phyloP scores from a whole-genome alignment of 1,140 invertebrate genomes.

The Scaptomyza montana region DNA sequence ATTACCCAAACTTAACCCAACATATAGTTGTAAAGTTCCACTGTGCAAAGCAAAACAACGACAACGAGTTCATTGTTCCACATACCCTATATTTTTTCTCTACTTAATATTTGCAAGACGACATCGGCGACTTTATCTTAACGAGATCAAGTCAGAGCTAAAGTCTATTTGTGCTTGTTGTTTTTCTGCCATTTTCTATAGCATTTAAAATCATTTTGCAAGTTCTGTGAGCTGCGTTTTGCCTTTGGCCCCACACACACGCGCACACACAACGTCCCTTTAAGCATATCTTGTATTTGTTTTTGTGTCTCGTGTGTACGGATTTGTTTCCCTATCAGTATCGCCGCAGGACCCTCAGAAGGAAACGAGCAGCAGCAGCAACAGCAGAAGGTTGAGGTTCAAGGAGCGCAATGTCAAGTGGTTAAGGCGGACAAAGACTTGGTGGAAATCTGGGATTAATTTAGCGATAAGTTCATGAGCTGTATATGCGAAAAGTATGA shows the following conservation, averaged over 20 bases:
- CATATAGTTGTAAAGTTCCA: neutral
- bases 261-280: neutral
- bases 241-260: slow-evolving; percentile 30
- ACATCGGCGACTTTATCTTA: slow-evolving; percentile 60
- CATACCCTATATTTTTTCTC: slow-evolving; percentile 17
- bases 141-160: slow-evolving; percentile 54
- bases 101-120: slow-evolving; percentile 61
- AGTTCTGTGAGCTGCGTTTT: slow-evolving; percentile 59
- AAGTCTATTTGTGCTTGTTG: slow-evolving; percentile 12
- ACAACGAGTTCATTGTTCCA: neutral
- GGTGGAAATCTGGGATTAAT: slow-evolving; percentile 22
- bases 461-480: slow-evolving; percentile 20
- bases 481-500: slow-evolving; percentile 11
- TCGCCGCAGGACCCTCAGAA: neutral
- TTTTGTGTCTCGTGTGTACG: slow-evolving; percentile 49
- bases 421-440: slow-evolving; percentile 7
- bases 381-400: neutral
- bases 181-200: slow-evolving; percentile 33
- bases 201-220: slow-evolving; percentile 76
- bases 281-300: slow-evolving; percentile 25
- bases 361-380: neutral
- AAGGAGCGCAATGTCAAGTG: slow-evolving; percentile 23
- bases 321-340: slow-evolving; percentile 64
- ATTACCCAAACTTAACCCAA: neutral
- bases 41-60: too few relatives aligned